Evolutionary conservation across 2,113 vertebrate species (phyloP).

Genomic region (Tiliqua scincoides): DNA sequence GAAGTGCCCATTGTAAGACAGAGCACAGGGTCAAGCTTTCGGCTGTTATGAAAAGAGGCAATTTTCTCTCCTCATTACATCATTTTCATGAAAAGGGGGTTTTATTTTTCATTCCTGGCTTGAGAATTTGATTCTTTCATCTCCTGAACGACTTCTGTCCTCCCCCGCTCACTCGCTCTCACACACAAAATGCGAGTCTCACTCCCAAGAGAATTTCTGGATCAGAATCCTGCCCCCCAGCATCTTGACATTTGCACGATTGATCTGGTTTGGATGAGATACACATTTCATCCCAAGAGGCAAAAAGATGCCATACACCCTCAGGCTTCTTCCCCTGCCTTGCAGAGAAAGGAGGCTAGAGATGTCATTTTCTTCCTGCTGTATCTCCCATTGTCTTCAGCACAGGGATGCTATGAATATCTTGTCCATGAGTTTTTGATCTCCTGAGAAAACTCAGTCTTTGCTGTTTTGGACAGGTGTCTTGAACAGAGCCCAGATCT

Average conservation of each 20-base stretch:
- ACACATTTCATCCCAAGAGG: not conserved
- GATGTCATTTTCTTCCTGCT: not conserved
- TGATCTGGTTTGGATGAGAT: conserved; percentile 17
- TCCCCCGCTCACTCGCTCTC: not conserved
- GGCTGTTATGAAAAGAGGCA: conserved; percentile 51
- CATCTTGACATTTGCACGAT: conserved; percentile 22
- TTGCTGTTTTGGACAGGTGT: not conserved
- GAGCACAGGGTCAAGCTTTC: conserved; percentile 48
- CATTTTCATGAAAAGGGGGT: conserved; percentile 37
- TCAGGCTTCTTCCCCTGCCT: not conserved
- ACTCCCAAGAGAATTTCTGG: conserved; percentile 8
- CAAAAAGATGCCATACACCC: not conserved
- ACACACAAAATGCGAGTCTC: conserved; percentile 19
- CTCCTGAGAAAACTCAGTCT: not conserved
- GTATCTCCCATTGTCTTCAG: not conserved
- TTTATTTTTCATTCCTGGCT: conserved; percentile 45
- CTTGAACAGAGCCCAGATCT: no score
- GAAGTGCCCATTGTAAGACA: conserved; percentile 43
- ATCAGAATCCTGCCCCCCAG: conserved; percentile 9
- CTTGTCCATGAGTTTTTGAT: not conserved
- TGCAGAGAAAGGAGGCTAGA: conserved; percentile 16
- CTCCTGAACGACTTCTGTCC: conserved; percentile 25
- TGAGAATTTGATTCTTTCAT: conserved; percentile 39
- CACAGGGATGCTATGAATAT: not conserved
- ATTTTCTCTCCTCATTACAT: conserved; percentile 55